Conservation (phyloP, 2,888 invertebrate species). For the Sicus ferrugineus region DNA sequence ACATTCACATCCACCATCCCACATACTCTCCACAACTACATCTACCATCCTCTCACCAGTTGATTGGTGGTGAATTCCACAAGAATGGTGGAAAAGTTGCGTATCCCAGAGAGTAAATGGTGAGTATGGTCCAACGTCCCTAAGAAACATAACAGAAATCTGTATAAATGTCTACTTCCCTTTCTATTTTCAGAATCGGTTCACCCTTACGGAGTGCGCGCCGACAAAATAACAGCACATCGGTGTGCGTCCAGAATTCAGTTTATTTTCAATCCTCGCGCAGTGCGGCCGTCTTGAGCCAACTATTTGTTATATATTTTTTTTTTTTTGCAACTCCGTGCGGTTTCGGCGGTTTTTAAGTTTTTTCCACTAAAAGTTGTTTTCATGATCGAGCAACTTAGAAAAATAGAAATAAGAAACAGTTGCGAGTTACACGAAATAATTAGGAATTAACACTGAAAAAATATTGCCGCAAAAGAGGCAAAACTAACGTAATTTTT, state of each 20-base stretch:
- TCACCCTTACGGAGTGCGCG: background rate
- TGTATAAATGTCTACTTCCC: background rate
- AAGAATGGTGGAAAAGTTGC: background rate
- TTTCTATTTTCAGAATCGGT: background rate
- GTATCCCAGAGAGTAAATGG: background rate
- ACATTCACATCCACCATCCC: background rate
- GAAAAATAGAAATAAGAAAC: no score
- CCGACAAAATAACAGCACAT: background rate
- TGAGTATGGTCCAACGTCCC: background rate
- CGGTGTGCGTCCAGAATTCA: background rate
- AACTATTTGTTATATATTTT: no score
- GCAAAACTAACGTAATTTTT: no score
- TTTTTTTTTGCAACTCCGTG: no score
- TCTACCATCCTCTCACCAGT: background rate
- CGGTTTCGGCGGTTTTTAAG: no score
- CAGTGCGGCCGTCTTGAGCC: slow-evolving; percentile 19
- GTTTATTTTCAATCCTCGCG: slow-evolving; percentile 7
- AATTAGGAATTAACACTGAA: no score
- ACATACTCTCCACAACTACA: background rate
- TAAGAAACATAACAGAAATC: background rate
- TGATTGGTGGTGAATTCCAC: background rate
- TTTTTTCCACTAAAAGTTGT: no score
- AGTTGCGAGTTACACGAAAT: no score
- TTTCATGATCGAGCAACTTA: no score
- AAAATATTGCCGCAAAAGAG: no score